phyloP scores from a whole-genome alignment of 2,797 vertebrate genomes.

The Emys orbicularis region DNA sequence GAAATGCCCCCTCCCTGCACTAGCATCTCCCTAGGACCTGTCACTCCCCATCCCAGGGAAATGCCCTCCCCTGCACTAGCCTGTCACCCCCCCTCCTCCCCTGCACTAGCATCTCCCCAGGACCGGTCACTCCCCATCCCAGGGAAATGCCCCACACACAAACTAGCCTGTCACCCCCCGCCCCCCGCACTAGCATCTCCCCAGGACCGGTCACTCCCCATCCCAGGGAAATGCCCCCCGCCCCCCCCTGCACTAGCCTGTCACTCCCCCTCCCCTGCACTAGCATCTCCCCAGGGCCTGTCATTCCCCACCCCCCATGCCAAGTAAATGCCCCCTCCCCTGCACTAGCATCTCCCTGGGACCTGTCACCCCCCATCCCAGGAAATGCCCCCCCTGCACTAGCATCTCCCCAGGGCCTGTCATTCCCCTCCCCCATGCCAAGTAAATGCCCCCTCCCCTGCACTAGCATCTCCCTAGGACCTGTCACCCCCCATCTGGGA shows the following conservation, averaged over 20 bases:
- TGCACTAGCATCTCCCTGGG: neutral
- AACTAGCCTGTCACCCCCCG: no score
- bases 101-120: no score
- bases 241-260: no score
- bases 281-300: no score
- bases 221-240: no score
- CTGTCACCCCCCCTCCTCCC: no score
- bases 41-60: neutral
- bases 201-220: no score
- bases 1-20: neutral
- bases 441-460: neutral
- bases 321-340: neutral
- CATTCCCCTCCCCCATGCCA: neutral
- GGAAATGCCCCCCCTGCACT: neutral
- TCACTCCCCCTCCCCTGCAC: no score
- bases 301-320: no score
- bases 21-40: constrained; percentile 30
- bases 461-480: neutral
- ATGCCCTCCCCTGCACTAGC: neutral
- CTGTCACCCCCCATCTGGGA: neutral
- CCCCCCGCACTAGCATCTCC: no score
- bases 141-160: no score
- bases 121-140: no score
- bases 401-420: neutral
- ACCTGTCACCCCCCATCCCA: neutral